A percentile compares a stretch with the other conserved stretches of the same genome.
Evolutionary conservation across 1,140 invertebrate genomes (phyloP).

Genomic region (Caligus rogercresseyi): DNA sequence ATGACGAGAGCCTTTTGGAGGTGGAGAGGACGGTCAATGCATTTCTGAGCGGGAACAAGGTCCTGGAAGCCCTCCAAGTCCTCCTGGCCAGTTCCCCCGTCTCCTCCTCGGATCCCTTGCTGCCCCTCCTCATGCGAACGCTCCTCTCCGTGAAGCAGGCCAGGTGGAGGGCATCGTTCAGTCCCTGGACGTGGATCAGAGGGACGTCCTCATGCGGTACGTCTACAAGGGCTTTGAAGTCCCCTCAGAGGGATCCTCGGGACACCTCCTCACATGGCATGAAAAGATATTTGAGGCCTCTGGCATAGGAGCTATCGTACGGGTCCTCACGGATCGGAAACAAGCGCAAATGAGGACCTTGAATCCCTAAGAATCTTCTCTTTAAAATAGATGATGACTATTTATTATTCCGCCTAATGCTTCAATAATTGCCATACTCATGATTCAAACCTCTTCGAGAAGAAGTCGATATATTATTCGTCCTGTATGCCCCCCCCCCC

Average conservation of each 20-base stretch:
- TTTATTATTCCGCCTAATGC: not conserved
- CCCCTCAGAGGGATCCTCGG: slow-evolving; percentile 78
- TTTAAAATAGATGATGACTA: not conserved
- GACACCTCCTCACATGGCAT: slow-evolving; percentile 82
- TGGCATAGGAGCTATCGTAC: slow-evolving; percentile 75
- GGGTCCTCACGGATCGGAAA: slow-evolving; percentile 81
- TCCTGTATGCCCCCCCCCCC: too few relatives aligned
- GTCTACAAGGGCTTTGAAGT: slow-evolving; percentile 90
- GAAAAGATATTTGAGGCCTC: slow-evolving; percentile 82
- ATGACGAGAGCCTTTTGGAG: slow-evolving; percentile 37
- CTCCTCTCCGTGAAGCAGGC: slow-evolving; percentile 68
- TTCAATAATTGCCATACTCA: not conserved
- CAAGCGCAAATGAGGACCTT: slow-evolving; percentile 37
- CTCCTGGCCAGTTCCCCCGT: slow-evolving; percentile 67
- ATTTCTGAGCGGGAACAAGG: slow-evolving; percentile 46
- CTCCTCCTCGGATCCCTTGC: slow-evolving; percentile 54
- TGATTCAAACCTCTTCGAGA: too few relatives aligned
- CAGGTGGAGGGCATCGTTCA: slow-evolving; percentile 80
- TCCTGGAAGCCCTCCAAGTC: slow-evolving; percentile 54
- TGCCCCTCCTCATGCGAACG: slow-evolving; percentile 63
- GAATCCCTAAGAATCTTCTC: not conserved
- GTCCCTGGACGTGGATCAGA: slow-evolving; percentile 52
- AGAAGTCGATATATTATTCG: too few relatives aligned
- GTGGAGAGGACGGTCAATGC: slow-evolving; percentile 35
- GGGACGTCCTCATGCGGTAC: slow-evolving; percentile 93